Conservation (phyloP, 2,888 invertebrate species). For the Frankliniella intonsa region DNA sequence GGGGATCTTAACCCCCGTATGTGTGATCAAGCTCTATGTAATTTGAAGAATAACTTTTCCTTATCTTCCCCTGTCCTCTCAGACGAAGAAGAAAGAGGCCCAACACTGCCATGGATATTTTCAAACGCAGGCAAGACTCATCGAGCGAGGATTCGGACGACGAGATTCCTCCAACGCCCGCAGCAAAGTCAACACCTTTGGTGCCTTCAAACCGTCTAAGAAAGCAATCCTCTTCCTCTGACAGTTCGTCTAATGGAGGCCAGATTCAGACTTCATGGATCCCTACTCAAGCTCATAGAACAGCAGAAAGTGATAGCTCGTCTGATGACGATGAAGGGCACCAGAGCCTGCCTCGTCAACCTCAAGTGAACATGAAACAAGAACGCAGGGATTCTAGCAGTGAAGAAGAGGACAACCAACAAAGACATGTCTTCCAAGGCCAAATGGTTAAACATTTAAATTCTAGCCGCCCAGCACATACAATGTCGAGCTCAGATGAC, state of each 20-base stretch:
- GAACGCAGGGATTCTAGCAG: neutral
- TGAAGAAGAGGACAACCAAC: neutral
- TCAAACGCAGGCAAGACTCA: neutral
- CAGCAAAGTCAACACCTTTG: neutral
- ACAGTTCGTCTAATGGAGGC: neutral
- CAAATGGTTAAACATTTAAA: neutral
- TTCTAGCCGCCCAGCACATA: neutral
- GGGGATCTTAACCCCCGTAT: neutral
- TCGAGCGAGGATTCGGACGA: conserved; percentile 7
- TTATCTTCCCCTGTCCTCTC: neutral
- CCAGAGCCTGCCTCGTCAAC: neutral
- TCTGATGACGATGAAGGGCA: neutral
- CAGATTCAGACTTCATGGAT: too few relatives aligned
- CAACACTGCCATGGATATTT: neutral
- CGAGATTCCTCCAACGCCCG: neutral
- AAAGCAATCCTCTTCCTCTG: neutral
- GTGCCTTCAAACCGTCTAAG: neutral
- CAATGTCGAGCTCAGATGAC: neutral
- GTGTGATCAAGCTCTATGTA: neutral
- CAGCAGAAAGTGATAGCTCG: neutral
- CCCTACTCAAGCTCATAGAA: neutral
- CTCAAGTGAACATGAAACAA: neutral
- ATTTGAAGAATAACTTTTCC: neutral
- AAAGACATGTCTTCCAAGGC: neutral
- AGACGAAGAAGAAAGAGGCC: neutral